These are phyloP conservation scores for Pangasius mekongensis DNA, from an alignment of 2,797 vertebrate genomes.

Conservation along the genomic window DNA sequence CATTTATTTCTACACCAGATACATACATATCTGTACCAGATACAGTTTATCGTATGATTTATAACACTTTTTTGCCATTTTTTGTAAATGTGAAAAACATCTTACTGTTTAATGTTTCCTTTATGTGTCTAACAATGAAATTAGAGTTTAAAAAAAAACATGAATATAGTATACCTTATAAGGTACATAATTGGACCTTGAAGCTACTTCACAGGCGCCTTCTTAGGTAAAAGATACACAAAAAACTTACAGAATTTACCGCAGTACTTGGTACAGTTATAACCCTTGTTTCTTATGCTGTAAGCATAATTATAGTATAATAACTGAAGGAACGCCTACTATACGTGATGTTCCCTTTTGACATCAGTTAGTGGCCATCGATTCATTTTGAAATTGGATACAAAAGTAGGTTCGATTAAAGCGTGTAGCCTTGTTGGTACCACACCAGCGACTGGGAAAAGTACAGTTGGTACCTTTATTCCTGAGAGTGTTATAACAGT, in stretches of 20 bases:
- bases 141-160: not conserved
- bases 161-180: not conserved
- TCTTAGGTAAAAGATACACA: not conserved
- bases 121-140: not conserved
- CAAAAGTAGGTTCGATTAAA: not conserved
- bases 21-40: not conserved
- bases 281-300: not conserved
- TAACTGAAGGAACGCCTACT: not conserved
- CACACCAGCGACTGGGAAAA: not conserved
- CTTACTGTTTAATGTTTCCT: not conserved
- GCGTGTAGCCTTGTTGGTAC: not conserved
- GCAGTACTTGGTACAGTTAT: not conserved
- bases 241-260: not conserved
- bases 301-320: not conserved
- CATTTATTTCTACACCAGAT: too few relatives aligned
- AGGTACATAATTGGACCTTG: not conserved
- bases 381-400: not conserved
- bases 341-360: not conserved
- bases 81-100: not conserved
- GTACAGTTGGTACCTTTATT: not conserved
- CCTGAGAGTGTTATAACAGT: not conserved
- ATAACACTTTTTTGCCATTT: not conserved
- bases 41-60: not conserved
- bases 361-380: not conserved
- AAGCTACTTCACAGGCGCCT: not conserved